Evolutionary conservation across 2,113 vertebrate species (phyloP).

Genomic region (Menidia beryllina): DNA sequence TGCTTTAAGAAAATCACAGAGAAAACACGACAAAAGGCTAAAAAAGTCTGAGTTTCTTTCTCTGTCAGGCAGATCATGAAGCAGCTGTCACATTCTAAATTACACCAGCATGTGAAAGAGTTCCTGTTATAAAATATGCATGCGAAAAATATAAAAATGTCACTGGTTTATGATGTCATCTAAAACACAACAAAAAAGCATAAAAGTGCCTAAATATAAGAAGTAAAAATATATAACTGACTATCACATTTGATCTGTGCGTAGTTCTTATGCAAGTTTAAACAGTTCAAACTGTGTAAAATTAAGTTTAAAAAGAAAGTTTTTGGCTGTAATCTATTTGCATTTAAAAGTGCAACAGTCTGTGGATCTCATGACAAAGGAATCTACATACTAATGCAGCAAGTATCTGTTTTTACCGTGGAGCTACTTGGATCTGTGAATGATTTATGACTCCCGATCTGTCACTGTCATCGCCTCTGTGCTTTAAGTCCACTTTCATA

Average conservation of each 20-base stretch:
- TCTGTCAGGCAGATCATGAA: too few species aligned
- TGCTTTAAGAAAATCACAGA: too few species aligned
- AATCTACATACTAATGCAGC: neutral
- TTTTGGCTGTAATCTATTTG: neutral
- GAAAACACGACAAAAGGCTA: too few species aligned
- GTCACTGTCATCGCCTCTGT: constrained; percentile 8
- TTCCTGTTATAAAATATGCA: too few species aligned
- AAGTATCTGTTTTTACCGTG: neutral
- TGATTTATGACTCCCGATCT: constrained; percentile 3
- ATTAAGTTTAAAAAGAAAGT: neutral
- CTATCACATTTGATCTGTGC: neutral
- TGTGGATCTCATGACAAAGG: neutral
- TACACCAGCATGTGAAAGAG: too few species aligned
- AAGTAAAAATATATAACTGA: too few species aligned
- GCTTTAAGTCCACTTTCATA: constrained; percentile 22
- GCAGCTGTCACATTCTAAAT: too few species aligned
- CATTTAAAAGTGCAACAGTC: neutral
- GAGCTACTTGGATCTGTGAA: neutral
- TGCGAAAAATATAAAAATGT: too few species aligned
- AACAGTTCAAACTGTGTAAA: neutral
- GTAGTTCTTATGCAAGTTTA: neutral
- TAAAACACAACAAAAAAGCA: too few species aligned
- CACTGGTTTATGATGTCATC: too few species aligned
- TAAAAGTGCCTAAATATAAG: too few species aligned
- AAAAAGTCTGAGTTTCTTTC: too few species aligned